Base-by-base conservation (phyloP, 1,140 invertebrate species). In the Venturia canescens region DNA sequence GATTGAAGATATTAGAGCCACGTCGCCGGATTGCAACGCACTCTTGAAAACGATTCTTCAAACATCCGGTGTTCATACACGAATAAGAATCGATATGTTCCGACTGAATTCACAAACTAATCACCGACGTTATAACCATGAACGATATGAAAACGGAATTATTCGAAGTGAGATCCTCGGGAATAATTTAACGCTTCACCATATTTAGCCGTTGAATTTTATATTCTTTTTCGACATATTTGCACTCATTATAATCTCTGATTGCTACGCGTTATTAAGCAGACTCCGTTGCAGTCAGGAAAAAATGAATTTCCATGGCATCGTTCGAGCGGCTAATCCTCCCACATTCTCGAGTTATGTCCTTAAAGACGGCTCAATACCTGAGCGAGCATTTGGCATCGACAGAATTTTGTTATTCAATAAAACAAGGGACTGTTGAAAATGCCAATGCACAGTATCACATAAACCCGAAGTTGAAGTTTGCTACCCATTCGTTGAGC, bases 51-150 rank as follows among this genome's bases (percentile, higher is more conserved):
- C 50, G 0, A 18, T 53, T 53, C 50, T 53, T 18, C n/a, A 53
- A 16, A 5, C 50, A 18, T 7, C 50, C 16, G 50, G n/a, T 53
- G n/a, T 53, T 53, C 50, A 53, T 53, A 18, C 50, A 1, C 50
- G 50, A 63, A 63, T 63, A 27, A 26, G n/a, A 23, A 63, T 63
- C 60, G 60, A 63, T n/a, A n/a, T 63, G 11, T 63, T 63, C n/a
- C 60, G 16, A 63, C n/a, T 26, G 60, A 26, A 63, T 63, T 63
- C 60, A 63, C 60, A 63, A 63, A 63, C 27, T 63, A 63, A 63
- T 63, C 60, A 63, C 60, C 60, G 26, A 63, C 23, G 23, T 26
- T 63, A 63, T 27, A 63, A 23, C 1, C 50, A 21, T 53, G 2
- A 53, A 21, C n/a, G 50, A 53, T 16, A 63, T 13, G 3, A 63